A percentile compares a stretch with the other conserved stretches of the same genome.
These are phyloP conservation scores for Hybognathus amarus DNA, from an alignment of 2,797 vertebrate species.

Conservation along the genomic window DNA sequence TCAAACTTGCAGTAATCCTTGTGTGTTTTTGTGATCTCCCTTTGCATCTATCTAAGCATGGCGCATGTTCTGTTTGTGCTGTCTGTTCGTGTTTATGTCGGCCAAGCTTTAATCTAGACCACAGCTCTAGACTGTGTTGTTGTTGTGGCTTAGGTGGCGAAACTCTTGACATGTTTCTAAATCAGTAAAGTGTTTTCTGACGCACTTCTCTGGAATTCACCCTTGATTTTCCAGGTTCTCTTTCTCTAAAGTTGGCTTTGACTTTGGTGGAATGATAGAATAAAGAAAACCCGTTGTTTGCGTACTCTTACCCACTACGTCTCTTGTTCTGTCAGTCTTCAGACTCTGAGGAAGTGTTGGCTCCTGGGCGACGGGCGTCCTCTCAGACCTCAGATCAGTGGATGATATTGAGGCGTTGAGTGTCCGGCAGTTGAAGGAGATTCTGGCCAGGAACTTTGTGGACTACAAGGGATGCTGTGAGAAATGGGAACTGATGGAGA, in stretches of 20 bases:
- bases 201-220: neutral
- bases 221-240: neutral
- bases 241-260: neutral
- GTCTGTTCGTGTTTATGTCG: neutral
- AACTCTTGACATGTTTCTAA: neutral
- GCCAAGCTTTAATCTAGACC: neutral
- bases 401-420: slow-evolving; percentile 87
- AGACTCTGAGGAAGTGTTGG: slow-evolving; percentile 83
- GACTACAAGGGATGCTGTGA: slow-evolving; percentile 98
- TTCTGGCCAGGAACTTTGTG: slow-evolving; percentile 94
- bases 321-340: slow-evolving; percentile 71
- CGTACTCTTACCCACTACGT: neutral
- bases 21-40: neutral
- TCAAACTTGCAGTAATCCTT: neutral
- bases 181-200: neutral
- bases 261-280: neutral
- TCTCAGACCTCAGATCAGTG: slow-evolving; percentile 84
- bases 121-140: neutral
- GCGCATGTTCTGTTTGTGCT: neutral
- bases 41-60: neutral
- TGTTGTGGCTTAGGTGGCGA: neutral
- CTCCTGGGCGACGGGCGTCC: slow-evolving; percentile 86
- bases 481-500: slow-evolving; percentile 96
- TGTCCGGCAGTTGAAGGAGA: slow-evolving; percentile 94
- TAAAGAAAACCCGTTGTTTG: neutral